These are phyloP conservation scores for Bambusicola thoracicus DNA, from an alignment of 2,113 vertebrate species.

Conservation along the genomic window DNA sequence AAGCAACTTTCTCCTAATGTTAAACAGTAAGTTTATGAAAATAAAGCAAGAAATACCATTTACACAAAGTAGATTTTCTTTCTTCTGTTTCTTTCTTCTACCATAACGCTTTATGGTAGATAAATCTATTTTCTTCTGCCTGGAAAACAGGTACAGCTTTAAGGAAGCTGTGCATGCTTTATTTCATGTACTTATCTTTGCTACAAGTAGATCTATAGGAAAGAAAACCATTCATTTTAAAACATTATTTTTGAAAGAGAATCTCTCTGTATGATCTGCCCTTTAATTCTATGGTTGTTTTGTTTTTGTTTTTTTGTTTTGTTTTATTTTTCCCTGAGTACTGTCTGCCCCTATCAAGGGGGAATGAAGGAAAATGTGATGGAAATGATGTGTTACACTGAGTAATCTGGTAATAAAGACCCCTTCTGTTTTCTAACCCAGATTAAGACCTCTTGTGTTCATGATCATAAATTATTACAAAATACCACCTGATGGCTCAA, in stretches of 20 bases:
- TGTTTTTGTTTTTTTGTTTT: no score
- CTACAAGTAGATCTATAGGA: neutral
- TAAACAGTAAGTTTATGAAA: neutral
- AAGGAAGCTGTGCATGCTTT: neutral
- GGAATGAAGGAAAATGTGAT: neutral
- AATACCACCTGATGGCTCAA: neutral
- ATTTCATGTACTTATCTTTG: neutral
- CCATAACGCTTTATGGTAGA: neutral
- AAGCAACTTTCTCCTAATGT: neutral
- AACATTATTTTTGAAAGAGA: neutral
- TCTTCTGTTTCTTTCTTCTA: neutral
- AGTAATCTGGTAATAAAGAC: neutral
- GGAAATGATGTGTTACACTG: neutral
- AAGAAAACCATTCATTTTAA: rapidly evolving
- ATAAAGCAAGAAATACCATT: neutral
- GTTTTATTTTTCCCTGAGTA: neutral
- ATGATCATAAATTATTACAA: neutral
- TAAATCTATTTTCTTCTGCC: neutral
- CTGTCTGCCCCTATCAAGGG: rapidly evolving
- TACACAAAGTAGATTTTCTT: neutral
- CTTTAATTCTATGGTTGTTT: neutral
- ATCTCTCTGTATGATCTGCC: neutral
- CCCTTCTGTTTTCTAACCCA: neutral
- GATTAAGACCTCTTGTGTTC: neutral
- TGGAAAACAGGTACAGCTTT: neutral